Conservation (phyloP, 2,797 vertebrate species). For the Silurus lanzhouensis region DNA sequence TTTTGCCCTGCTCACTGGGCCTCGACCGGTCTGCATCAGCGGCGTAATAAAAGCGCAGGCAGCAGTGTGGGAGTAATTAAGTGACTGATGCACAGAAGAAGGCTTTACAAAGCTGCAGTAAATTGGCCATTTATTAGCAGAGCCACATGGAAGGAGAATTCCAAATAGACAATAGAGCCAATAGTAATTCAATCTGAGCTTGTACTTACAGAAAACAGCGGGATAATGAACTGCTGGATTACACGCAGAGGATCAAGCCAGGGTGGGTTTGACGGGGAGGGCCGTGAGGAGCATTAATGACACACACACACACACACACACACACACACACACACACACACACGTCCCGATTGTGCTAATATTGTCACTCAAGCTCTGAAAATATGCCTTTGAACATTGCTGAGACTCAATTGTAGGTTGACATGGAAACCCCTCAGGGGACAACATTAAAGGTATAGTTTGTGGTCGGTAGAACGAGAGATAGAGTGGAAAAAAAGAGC, state of each 20-base stretch:
- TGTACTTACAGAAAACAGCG: slow-evolving; percentile 99
- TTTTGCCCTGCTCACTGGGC: slow-evolving; percentile 55
- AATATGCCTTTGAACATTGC: slow-evolving; percentile 82
- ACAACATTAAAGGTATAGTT: slow-evolving; percentile 81
- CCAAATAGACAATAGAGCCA: slow-evolving; percentile 91
- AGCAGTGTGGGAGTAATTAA: slow-evolving; percentile 95
- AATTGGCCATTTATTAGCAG: slow-evolving; percentile 99
- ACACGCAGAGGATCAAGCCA: slow-evolving; percentile 83
- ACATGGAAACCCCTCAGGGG: slow-evolving; percentile 82
- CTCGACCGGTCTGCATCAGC: slow-evolving; percentile 73
- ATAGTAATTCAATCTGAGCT: slow-evolving; percentile 98
- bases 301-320: slow-evolving; percentile 46
- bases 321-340: slow-evolving; percentile 41
- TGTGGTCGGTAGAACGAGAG: slow-evolving; percentile 67
- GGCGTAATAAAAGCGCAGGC: slow-evolving; percentile 86
- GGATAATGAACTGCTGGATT: slow-evolving; percentile 98
- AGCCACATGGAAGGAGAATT: slow-evolving; percentile 85
- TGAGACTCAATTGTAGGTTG: slow-evolving; percentile 84
- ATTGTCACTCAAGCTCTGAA: slow-evolving; percentile 82
- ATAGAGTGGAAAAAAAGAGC: slow-evolving; percentile 10
- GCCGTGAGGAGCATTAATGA: slow-evolving; percentile 51
- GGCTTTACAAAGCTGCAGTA: slow-evolving; percentile 93
- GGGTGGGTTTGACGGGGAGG: slow-evolving; percentile 61
- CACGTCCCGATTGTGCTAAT: slow-evolving; percentile 72
- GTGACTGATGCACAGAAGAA: slow-evolving; percentile 90